These are phyloP conservation scores for Proisotoma minuta DNA, from an alignment of 2,888 invertebrate species.

Conservation along the genomic window DNA sequence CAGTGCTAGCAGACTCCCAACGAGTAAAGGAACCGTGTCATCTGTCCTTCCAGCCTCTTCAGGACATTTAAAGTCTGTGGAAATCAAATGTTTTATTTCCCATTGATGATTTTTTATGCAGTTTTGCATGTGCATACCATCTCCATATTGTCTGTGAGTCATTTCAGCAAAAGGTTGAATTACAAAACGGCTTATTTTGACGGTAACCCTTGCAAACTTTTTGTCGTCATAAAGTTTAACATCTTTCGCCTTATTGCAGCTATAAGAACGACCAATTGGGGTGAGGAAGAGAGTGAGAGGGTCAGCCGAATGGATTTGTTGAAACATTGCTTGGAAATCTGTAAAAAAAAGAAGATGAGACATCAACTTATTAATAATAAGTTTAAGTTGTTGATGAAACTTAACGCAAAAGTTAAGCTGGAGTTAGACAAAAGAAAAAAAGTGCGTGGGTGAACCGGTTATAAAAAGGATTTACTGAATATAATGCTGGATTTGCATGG, in stretches of 20 bases:
- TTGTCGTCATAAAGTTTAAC: slow-evolving; percentile 56
- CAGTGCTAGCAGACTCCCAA: slow-evolving; percentile 77
- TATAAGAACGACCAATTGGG: slow-evolving; percentile 78
- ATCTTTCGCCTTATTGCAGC: slow-evolving; percentile 64
- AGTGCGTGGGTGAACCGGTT: slow-evolving; percentile 9
- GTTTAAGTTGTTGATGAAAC: too few relatives aligned
- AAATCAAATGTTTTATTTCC: slow-evolving; percentile 19
- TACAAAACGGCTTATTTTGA: slow-evolving; percentile 65
- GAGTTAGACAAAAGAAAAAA: too few relatives aligned
- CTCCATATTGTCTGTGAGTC: slow-evolving; percentile 63
- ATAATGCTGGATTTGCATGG: too few relatives aligned
- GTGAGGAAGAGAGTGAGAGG: slow-evolving; percentile 64
- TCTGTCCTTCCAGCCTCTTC: slow-evolving; percentile 58
- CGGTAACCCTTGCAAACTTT: slow-evolving; percentile 55
- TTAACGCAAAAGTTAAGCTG: too few relatives aligned
- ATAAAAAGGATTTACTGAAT: too few relatives aligned
- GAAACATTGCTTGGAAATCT: slow-evolving; percentile 32
- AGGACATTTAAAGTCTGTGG: slow-evolving; percentile 56
- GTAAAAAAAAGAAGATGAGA: too few relatives aligned
- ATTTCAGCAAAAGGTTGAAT: slow-evolving; percentile 84
- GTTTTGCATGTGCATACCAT: slow-evolving; percentile 49
- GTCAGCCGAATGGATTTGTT: slow-evolving; percentile 40
- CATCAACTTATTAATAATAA: too few relatives aligned
- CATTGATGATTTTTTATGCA: slow-evolving; percentile 16
- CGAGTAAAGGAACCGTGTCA: slow-evolving; percentile 77